Evolutionary conservation across 2,888 invertebrate species (phyloP), one percentile per base, ranked within the genome.

Genomic region (Galerucella pusilla): DNA sequence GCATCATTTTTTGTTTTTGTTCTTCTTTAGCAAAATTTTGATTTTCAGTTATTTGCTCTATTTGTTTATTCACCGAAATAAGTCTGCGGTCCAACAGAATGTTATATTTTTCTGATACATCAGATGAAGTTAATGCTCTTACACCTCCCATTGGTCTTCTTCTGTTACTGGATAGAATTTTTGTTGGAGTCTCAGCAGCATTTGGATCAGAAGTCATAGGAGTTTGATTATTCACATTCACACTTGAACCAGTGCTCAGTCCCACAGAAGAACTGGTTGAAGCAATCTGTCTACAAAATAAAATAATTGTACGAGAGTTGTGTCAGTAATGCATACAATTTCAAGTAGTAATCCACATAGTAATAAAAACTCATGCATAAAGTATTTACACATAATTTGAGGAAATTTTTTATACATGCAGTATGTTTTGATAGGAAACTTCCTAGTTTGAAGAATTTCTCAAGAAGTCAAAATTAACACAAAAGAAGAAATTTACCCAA

Each of bases 21-120:
- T 54, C 54, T n/a, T 54, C 54, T n/a, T 54, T 14, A n/a, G 54
- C 1, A n/a, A 54, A 54, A n/a, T 54, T 54, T 54, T 54, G 14
- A 54, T n/a, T 14, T 54, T 54, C 54, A 54, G n/a, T n/a, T n/a
- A n/a, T 14, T 54, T 54, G 54, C 14, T 14, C 14, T 14, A 14
- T 54, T 54, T 54, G n/a, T n/a, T 54, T 54, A n/a, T 54, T n/a
- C 12, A 54, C 54, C 54, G 14, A 54, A 54, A 52, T 10, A 5
- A 71, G 71, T 45, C 71, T 35, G 52, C 65, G 64, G 25, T 66
- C 71, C 9, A 71, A n/a, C 9, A 71, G 14, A 12, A 71, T 5
- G 14, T 66, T 65, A 65, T 71, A 71, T 65, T 71, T 71, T 65
- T 71, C 12, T 35, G 66, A 42, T 16, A 71, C 46, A n/a, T 66